Evolutionary conservation across 2,797 vertebrate genomes (phyloP).

Genomic region (Diplodus sargus): DNA sequence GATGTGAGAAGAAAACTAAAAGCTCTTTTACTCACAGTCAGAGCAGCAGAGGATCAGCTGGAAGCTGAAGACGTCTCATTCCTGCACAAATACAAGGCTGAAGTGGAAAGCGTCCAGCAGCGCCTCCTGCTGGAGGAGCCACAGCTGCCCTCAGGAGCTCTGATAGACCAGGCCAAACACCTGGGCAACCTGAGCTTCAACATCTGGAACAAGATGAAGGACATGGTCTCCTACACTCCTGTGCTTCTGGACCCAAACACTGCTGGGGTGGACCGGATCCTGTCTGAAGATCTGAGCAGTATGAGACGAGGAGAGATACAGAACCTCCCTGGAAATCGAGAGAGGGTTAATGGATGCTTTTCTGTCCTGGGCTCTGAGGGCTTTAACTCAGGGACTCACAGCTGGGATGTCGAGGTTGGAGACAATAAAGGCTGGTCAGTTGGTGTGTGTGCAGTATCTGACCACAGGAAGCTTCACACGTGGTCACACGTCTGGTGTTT

Average conservation of each 20-base stretch:
- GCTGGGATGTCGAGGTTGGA: background rate
- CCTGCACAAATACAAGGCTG: background rate
- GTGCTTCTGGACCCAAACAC: background rate
- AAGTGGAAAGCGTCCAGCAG: no score
- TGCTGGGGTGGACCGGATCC: background rate
- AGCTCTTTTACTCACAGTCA: no score
- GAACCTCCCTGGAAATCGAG: background rate
- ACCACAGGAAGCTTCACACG: background rate
- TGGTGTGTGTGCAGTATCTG: background rate
- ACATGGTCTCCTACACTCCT: conserved; percentile 1
- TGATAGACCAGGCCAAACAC: no score
- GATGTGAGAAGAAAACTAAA: no score
- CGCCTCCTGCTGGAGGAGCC: no score
- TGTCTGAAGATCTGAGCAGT: background rate
- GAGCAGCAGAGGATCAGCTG: background rate
- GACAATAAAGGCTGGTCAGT: fast-evolving
- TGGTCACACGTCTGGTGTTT: no score
- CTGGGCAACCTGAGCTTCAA: background rate
- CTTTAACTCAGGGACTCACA: conserved; percentile 4
- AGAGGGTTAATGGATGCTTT: background rate
- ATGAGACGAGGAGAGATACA: background rate
- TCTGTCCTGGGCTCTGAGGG: background rate
- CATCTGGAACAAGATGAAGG: conserved; percentile 5
- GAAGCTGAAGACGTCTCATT: background rate
- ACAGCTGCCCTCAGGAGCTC: no score